phyloP scores from a whole-genome alignment of 2,888 invertebrate genomes.

The Cosmia trapezina region DNA sequence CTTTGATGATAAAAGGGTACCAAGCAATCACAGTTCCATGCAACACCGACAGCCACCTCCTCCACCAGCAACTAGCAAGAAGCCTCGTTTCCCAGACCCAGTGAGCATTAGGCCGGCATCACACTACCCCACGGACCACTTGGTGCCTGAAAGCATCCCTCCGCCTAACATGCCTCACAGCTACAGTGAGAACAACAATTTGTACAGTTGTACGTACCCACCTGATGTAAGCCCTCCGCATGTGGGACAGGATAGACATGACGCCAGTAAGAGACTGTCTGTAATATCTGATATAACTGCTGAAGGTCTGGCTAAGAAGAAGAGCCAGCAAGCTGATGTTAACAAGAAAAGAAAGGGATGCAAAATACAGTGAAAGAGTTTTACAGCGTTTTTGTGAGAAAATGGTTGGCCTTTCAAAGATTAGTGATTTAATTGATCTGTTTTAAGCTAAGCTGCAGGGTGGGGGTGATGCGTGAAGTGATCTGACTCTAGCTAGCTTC shows the following conservation, averaged over 20 bases:
- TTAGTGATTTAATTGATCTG: conserved; percentile 42
- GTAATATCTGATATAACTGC: conserved; percentile 88
- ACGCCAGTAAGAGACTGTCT: conserved; percentile 83
- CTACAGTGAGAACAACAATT: conserved; percentile 85
- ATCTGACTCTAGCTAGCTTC: conserved; percentile 28
- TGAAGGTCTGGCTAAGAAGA: conserved; percentile 85
- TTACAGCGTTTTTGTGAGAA: conserved; percentile 23
- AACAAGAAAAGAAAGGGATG: conserved; percentile 86
- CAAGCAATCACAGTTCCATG: conserved; percentile 68
- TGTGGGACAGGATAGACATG: conserved; percentile 69
- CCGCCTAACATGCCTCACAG: conserved; percentile 80
- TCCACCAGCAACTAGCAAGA: conserved; percentile 82
- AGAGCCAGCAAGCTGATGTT: conserved; percentile 82
- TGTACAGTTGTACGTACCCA: conserved; percentile 83
- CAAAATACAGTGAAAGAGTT: conserved; percentile 82
- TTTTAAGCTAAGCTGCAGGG: conserved; percentile 13
- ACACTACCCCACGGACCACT: conserved; percentile 83
- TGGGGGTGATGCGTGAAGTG: conserved; percentile 14
- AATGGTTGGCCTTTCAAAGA: conserved; percentile 46
- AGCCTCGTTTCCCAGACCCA: conserved; percentile 88
- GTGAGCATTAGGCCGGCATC: conserved; percentile 87
- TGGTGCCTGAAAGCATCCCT: conserved; percentile 67
- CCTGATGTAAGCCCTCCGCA: conserved; percentile 71
- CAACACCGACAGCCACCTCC: conserved; percentile 86
- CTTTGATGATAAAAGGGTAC: conserved; percentile 75